Conservation (phyloP, 2,113 vertebrate genomes). For the Panthera leo region DNA sequence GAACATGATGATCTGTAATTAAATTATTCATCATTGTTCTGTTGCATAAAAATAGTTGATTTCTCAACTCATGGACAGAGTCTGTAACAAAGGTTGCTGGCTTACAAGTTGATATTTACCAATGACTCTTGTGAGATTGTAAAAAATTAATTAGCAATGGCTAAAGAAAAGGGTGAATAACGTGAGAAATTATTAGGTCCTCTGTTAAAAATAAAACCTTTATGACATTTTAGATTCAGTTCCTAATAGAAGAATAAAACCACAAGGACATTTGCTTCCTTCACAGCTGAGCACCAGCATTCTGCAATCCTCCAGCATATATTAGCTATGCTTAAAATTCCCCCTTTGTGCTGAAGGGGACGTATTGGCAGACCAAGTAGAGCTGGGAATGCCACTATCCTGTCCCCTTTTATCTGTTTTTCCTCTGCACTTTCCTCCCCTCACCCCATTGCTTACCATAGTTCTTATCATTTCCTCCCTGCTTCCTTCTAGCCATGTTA, state of each 20-base stretch:
- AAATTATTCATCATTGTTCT: constrained; percentile 73
- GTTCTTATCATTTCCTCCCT: neutral
- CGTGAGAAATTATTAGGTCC: neutral
- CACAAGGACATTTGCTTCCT: neutral
- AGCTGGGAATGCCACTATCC: neutral
- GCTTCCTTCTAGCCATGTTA: neutral
- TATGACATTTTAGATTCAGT: neutral
- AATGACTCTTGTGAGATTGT: neutral
- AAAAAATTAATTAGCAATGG: constrained; percentile 20
- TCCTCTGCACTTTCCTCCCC: neutral
- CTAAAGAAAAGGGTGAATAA: neutral
- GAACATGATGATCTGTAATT: constrained; percentile 69
- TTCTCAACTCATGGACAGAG: constrained; percentile 63
- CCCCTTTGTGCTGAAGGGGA: neutral
- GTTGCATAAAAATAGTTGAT: constrained; percentile 67
- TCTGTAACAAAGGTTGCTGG: constrained; percentile 52
- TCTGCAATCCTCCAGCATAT: neutral
- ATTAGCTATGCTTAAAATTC: neutral
- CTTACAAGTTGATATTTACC: constrained; percentile 56
- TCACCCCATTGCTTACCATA: neutral
- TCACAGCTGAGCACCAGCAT: neutral
- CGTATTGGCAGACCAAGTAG: neutral
- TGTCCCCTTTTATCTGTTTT: neutral
- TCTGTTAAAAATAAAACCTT: neutral
- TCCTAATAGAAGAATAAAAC: constrained; percentile 34